Base-by-base conservation (phyloP, 2,113 vertebrate genomes). In the Astur gentilis region DNA sequence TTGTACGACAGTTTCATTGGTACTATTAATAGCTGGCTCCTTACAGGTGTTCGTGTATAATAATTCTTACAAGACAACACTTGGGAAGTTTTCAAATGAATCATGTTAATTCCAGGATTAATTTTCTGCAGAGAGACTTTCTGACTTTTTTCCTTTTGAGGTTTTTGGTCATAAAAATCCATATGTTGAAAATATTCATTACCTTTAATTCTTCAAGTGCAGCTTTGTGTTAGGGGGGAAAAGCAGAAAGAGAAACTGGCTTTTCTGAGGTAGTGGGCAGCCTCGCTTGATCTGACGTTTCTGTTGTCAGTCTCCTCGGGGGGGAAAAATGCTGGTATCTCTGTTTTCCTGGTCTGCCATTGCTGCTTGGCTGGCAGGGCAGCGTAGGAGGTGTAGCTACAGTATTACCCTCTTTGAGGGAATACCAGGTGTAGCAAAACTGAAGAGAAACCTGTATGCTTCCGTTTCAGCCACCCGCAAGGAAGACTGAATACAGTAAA, bases 161-260 rank as follows among this genome's bases (percentile, higher is more conserved):
- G 50, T 18, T 92, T 95, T 75, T 71, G 40, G 45, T 57, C 47
- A 23, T 97, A 92, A 95, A 97, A 96, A 81, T 75, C 55, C 55
- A 9, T 95, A 93, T 95, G 89, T 87, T 90, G 77, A 86, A 94
- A 95, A 65, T 34, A 10, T 75, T 81, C 19, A 13, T 92, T 89
- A 22, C 55, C 90, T 92, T 54, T 67, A 75, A 57, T 82, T 90
- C 44, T 54, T 69, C 31, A 52, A 76, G 40, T 29, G 22, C 21
- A 64, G 47, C 27, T 44, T 47, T 76, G 26, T 89, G 75, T 77
- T 78, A 2, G 17, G 32, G 32, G 2, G 11, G 29, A 3, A n/a
- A 66, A 61, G 34, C 22, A 65, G 49, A 19, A 62, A 25, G 55
- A 58, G 42, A 76, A 78, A 29, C 26, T 64, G 49, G 7, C 44